A percentile compares a stretch with the other conserved stretches of the same genome.
phyloP scores from a whole-genome alignment of 92 coral and sea anemone genomes.

The Micromussa lordhowensis region DNA sequence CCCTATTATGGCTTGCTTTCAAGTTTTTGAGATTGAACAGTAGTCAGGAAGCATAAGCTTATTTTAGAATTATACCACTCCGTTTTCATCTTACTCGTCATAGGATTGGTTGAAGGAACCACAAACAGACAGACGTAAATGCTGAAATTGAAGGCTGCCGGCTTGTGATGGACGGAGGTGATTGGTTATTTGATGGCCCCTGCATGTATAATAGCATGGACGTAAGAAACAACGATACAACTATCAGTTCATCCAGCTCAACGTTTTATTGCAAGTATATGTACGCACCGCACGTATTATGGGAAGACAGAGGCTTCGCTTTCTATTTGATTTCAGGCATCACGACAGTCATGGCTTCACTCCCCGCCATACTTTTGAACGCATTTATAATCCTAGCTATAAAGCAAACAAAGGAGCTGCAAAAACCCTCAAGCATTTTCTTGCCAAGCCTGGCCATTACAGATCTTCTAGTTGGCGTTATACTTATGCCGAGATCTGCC shows the following conservation, averaged over 20 bases:
- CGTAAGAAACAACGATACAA: neutral
- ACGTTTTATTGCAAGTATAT: neutral
- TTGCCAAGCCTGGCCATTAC: conserved; percentile 1
- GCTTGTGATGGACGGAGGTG: no score
- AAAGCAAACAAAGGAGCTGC: neutral
- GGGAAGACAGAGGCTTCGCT: no score
- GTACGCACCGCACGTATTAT: neutral
- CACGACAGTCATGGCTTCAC: neutral
- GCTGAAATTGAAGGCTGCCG: no score
- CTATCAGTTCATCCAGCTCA: neutral
- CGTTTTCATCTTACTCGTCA: no score
- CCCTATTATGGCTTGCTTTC: no score
- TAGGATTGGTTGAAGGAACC: no score
- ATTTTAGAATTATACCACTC: no score
- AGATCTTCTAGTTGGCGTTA: neutral
- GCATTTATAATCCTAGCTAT: neutral
- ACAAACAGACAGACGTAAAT: no score
- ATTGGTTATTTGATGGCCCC: no score
- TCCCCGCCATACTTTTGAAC: neutral
- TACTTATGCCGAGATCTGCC: neutral
- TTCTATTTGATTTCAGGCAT: neutral
- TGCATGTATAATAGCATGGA: no score
- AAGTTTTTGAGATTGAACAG: no score
- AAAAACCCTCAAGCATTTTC: neutral
- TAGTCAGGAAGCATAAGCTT: no score